These are phyloP conservation scores for Myiotriccus ornatus DNA, from an alignment of 2,797 vertebrate genomes.

Conservation along the genomic window DNA sequence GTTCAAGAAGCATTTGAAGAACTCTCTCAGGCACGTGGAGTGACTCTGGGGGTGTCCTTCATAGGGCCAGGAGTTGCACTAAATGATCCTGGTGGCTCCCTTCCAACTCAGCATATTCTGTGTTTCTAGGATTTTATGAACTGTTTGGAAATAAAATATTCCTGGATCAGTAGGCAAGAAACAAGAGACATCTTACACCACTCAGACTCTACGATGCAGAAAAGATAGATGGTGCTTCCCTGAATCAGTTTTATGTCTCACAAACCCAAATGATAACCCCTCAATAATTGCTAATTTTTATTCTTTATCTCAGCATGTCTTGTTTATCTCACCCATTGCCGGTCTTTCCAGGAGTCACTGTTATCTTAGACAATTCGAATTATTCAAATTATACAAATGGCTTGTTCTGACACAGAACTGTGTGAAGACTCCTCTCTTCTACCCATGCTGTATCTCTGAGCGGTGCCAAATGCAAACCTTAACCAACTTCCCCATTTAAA, in stretches of 20 bases:
- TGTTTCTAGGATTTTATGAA: neutral
- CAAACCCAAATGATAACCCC: neutral
- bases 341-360: neutral
- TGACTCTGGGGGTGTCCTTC: neutral
- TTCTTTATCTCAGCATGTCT: neutral
- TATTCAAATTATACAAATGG: neutral
- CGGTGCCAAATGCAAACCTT: neutral
- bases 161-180: neutral
- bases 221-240: neutral
- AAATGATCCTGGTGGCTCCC: neutral
- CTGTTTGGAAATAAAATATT: neutral
- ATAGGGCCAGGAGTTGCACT: neutral
- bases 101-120: neutral
- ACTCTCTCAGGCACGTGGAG: neutral
- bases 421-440: neutral
- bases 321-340: neutral
- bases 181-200: neutral
- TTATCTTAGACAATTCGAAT: neutral
- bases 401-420: neutral
- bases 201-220: neutral
- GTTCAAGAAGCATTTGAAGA: neutral
- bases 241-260: neutral
- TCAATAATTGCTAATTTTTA: constrained; percentile 1
- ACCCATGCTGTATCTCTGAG: neutral
- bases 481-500: neutral